Percentiles rank a stretch among this genome's conserved stretches.
Evolutionary conservation across 64 coral and sea anemone species (phyloP).

Genomic region (Acropora yongei): DNA sequence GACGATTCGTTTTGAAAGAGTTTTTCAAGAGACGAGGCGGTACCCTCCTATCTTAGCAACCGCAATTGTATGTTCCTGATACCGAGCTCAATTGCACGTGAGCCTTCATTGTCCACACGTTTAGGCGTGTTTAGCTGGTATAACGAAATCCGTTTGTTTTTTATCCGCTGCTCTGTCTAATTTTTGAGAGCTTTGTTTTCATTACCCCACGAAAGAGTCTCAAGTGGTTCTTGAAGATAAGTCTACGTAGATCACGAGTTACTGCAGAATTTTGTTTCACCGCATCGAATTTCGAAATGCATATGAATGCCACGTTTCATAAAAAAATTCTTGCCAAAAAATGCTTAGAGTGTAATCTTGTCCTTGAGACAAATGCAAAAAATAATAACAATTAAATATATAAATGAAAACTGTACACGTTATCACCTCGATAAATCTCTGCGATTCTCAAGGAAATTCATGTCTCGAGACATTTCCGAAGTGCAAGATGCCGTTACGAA

Average conservation of each 20-base stretch:
- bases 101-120: background rate
- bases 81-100: background rate
- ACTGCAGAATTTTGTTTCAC: background rate
- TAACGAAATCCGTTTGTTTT: background rate
- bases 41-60: background rate
- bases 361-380: too few species aligned
- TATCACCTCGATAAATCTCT: too few species aligned
- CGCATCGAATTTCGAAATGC: background rate
- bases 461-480: too few species aligned
- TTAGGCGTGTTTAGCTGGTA: background rate
- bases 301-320: background rate
- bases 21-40: background rate
- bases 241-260: background rate
- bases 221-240: background rate
- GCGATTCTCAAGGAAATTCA: too few species aligned
- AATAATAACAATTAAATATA: too few species aligned
- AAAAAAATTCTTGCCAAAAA: too few species aligned
- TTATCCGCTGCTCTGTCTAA: background rate
- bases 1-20: background rate
- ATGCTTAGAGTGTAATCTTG: too few species aligned
- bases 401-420: too few species aligned
- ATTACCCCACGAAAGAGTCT: background rate
- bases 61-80: background rate
- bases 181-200: background rate
- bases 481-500: too few species aligned